These are phyloP conservation scores for Acromyrmex charruanus DNA, from an alignment of 1,140 invertebrate species.

Conservation along the genomic window DNA sequence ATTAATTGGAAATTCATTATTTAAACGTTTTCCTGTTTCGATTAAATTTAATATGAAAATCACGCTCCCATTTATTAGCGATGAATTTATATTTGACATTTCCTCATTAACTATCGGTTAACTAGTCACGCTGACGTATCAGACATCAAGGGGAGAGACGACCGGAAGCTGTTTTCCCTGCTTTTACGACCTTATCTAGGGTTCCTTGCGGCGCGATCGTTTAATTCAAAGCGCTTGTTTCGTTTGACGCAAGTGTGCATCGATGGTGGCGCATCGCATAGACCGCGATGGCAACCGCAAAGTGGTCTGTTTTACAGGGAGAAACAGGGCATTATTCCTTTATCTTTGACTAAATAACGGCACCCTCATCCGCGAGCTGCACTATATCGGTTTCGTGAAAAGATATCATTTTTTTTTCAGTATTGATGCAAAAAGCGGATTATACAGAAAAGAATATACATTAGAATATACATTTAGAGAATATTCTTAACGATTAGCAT, in stretches of 20 bases:
- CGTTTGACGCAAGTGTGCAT: constrained; percentile 80
- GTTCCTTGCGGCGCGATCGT: constrained; percentile 68
- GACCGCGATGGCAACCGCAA: constrained; percentile 72
- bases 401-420: not conserved
- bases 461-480: too few species aligned
- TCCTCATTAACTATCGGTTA: not conserved
- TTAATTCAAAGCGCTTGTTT: constrained; percentile 66
- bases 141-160: not conserved
- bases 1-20: not conserved
- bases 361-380: constrained; percentile 68
- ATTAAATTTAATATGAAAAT: not conserved
- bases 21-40: not conserved
- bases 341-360: constrained; percentile 81
- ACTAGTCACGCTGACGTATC: not conserved
- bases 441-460: too few species aligned
- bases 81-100: not conserved
- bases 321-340: constrained; percentile 27
- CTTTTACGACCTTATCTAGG: constrained; percentile 62
- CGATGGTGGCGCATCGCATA: constrained; percentile 37
- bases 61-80: not conserved
- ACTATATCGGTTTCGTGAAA: not conserved
- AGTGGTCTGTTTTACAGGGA: constrained; percentile 49
- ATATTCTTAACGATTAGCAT: too few species aligned
- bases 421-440: not conserved
- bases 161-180: constrained; percentile 38